Base-by-base conservation (phyloP, 2,888 invertebrate genomes). In the Pandemis cinnamomeana region DNA sequence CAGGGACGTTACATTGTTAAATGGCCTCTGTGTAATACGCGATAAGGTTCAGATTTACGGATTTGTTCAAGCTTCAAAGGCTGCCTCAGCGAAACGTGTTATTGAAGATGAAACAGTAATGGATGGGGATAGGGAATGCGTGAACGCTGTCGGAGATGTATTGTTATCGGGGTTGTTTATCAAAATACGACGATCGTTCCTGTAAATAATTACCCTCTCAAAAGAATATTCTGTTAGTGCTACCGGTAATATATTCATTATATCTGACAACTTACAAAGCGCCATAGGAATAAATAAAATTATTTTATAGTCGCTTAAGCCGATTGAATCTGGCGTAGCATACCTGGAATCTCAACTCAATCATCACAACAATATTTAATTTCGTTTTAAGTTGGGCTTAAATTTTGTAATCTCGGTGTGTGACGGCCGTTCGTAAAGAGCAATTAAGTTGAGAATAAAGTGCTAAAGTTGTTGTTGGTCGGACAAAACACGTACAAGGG, bases 91-190 rank as follows among this genome's bases (percentile, higher is more conserved):
- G 85, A 89, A 92, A 91, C 89, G 89, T 91, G 92, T 91, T 92
- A 91, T 92, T 92, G 91, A 91, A 93, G 93, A 93, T 92, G 93
- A 90, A 91, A 91, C 91, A 91, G 92, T 93, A 94, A 94, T 93
- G 91, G 92, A 93, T 93, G 92, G 87, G 91, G 89, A 91, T 91
- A 88, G 90, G 86, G 92, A 92, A 92, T 93, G 93, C 93, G 93
- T 93, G 92, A 93, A 93, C 89, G 91, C 89, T 91, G 92, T 91
- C 91, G 86, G 88, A 90, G 92, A 92, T 91, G 91, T 91, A 92
- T 92, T 93, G 91, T 93, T 93, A 93, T 94, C 93, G 87, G 84
- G 84, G 84, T 87, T 92, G 93, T 92, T 93, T 91, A 94, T 94
- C 93, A 87, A 87, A 87, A 90, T 87, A 91, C 91, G 88, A 88